Evolutionary conservation across 2,888 invertebrate species (phyloP), one percentile per base, ranked within the genome.

Genomic region (Spisula solida): DNA sequence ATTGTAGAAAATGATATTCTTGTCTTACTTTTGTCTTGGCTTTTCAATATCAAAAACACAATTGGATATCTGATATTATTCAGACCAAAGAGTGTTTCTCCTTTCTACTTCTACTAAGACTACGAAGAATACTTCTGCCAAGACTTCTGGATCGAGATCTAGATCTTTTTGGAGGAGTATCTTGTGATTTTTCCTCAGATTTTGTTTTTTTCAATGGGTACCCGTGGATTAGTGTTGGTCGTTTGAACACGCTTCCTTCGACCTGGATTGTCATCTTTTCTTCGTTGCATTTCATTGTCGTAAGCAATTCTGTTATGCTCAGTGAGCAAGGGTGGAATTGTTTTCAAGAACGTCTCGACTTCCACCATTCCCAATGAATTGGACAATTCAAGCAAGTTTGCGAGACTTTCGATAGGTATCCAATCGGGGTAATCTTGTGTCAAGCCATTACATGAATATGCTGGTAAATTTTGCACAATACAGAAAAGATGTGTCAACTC

Each of bases 101-200:
- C 29, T 83, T 83, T 83, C 83, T 83, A 18, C 83, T 47, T 4
- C 83, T 31, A 70, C 70, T 70, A 41, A 83, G 31, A 70, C 83
- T 83, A 12, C 83, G 66, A n/a, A 2, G 20, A 1, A 83, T 25
- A 34, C 5, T 25, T 29, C 41, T 70, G 18, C 31, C 25, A 12
- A 83, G 25, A 83, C 82, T 82, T 56, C 60, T 55, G 5, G 34
- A 48, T 47, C 75, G 31, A 20, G 66, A 47, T 75, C 51, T 66
- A 25, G 70, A 55, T 25, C 83, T 31, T 14, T 6, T 20, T 60
- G 34, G 20, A 41, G 31, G n/a, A 20, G 55, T 16, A 34, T 82
- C 25, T 56, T 82, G 29, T 29, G n/a, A 6, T n/a, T 5, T 25
- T 48, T 10, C 0, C 4, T 47, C 25, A 1, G 80, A 41, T 16